Base-by-base conservation (phyloP, 2,888 invertebrate species). In the Gortyna flavago region DNA sequence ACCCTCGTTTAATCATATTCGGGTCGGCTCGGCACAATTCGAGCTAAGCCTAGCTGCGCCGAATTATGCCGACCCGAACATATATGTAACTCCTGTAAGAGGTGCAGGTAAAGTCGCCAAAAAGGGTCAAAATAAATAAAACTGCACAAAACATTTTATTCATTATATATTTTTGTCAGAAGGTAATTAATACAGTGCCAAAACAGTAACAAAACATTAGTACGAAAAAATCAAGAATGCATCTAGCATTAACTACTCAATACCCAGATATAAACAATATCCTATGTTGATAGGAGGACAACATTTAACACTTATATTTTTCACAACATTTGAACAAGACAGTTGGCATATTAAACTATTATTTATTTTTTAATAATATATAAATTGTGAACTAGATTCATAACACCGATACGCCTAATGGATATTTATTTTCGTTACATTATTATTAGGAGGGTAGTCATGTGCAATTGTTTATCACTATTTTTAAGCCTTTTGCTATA, bases 121-220 rank as follows among this genome's bases (percentile, higher is more conserved):
- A 16, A 67, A 44, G 65, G 72, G 57, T 44, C 2, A 3, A 57
- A 62, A 77, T 70, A 90, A 96, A 96, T 94, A 92, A 96, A 96
- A 96, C 94, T 85, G 77, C 93, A 92, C 85, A 88, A 87, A 89
- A 88, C 80, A 90, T 92, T 95, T 95, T 94, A 95, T 93, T 96
- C 92, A 96, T 96, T 95, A 96, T 96, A 96, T 96, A 96, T 96
- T 95, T 96, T 96, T 96, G 95, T 96, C 96, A 96, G 96, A 96
- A 96, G 96, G 95, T 96, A 96, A 96, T 96, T 96, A 96, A 96
- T 96, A 96, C 95, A 95, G 96, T 96, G 96, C 96, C 96, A 95
- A 96, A 96, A 96, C 96, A 96, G 94, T 96, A 96, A 96, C 96
- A 96, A 96, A 95, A 90, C 92, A 96, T 96, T 96, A 96, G 96